These are phyloP conservation scores for Gila orcuttii DNA, from an alignment of 2,113 vertebrate species.

Conservation along the genomic window DNA sequence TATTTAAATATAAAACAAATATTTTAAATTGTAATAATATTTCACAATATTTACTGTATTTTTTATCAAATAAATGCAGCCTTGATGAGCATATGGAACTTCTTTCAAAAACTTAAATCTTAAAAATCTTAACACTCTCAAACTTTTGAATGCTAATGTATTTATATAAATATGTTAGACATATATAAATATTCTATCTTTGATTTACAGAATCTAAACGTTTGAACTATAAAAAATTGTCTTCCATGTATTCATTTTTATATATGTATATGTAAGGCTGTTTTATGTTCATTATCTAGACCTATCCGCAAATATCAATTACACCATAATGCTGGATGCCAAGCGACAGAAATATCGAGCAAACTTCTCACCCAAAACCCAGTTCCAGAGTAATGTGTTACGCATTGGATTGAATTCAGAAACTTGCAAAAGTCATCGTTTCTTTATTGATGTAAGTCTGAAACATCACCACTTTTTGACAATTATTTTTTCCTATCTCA, in stretches of 20 bases:
- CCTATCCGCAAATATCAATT: slow-evolving; percentile 63
- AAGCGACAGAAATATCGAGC: slow-evolving; percentile 69
- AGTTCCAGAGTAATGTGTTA: not conserved
- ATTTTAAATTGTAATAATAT: no score
- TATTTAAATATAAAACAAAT: no score
- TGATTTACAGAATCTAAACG: not conserved
- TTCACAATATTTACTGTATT: no score
- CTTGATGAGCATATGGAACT: no score
- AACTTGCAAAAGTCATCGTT: accelerated
- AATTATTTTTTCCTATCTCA: not conserved
- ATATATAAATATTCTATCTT: not conserved
- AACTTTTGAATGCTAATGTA: not conserved
- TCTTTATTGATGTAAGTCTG: slow-evolving; percentile 64
- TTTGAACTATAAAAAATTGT: no score
- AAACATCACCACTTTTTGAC: not conserved
- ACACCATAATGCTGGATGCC: slow-evolving; percentile 68
- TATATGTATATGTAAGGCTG: not conserved
- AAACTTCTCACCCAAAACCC: slow-evolving; percentile 54
- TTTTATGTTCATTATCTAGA: slow-evolving; percentile 43
- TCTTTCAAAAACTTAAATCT: no score
- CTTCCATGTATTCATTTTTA: not conserved
- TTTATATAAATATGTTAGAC: not conserved
- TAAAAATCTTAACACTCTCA: no score
- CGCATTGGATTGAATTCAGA: accelerated
- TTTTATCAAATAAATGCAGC: no score